Evolutionary conservation across 2,888 invertebrate genomes (phyloP), one percentile per base, ranked within the genome.

Genomic region (Pardosa pseudoannulata): DNA sequence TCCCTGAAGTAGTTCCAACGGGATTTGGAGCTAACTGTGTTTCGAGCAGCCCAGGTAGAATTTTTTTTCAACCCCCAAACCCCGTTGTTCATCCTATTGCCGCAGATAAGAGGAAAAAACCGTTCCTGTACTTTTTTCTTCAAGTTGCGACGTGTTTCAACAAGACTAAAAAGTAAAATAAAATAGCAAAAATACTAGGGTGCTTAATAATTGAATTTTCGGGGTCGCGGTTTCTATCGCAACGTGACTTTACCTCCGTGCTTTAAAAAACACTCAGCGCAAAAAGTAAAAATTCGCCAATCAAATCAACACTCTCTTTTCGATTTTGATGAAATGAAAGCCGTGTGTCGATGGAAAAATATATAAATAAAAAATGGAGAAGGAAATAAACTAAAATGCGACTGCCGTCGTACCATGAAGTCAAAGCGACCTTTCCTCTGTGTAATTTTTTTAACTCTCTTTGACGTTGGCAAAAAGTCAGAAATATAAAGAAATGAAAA

Each of bases 141-240:
- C 65, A 46, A 27, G 68, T 68, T 29, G 39, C 64, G 41, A 39
- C 80, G 71, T 76, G 36, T 76, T 72, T 32, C 46, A 41, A 36
- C 32, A 72, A 83, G 27, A 41, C 7, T 5, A 41, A 76, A 83
- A 83, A 83, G 27, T 68, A 81, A 81, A 74, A 70, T 39, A 79
- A 70, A 62, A 72, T 67, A 74, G 46, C 68, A 73, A 62, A 68
- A 74, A 56, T 39, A 74, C 28, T 73, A 32, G 62, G 72, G 72
- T 78, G 78, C 73, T 85, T 85, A 85, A 76, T 85, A 85, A 85
- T 85, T 85, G 83, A 85, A 85, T 85, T 85, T 85, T 78, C 78
- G 67, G 31, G 67, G 78, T 85, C 73, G 83, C 78, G 83, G 78
- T 85, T 85, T 85, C 73, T 65, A 50, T 39, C 50, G 9, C 64